A percentile compares a stretch with the other conserved stretches of the same genome.
Evolutionary conservation across 2,797 vertebrate genomes (phyloP).

Genomic region (Cichlasoma orientale): DNA sequence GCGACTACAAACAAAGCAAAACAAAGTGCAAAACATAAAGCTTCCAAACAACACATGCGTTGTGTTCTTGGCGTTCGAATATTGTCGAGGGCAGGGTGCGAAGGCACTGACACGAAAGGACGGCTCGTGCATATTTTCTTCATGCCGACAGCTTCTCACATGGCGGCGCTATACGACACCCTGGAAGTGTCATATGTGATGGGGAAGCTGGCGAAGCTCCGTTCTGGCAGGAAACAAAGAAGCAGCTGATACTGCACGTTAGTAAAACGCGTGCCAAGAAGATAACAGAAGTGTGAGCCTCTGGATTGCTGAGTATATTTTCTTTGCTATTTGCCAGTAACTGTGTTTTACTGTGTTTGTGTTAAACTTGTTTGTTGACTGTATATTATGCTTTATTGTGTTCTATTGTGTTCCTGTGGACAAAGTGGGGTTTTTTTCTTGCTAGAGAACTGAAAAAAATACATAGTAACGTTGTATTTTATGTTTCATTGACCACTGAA

Average conservation of each 20-base stretch:
- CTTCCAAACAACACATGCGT: background rate
- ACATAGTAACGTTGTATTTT: no score
- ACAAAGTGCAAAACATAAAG: background rate
- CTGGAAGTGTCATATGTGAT: background rate
- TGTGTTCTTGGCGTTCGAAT: background rate
- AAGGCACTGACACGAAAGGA: background rate
- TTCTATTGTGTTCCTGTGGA: background rate
- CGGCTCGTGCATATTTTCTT: background rate
- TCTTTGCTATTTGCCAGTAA: background rate
- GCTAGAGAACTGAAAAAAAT: background rate
- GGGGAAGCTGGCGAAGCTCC: background rate
- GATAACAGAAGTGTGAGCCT: background rate
- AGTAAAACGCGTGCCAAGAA: background rate
- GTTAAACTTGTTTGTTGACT: no score
- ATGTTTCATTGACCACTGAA: no score
- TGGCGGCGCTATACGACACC: background rate
- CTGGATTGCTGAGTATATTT: background rate
- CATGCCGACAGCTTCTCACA: background rate
- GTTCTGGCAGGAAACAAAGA: background rate
- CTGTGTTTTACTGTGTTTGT: background rate
- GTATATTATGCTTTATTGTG: background rate
- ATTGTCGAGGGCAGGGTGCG: background rate
- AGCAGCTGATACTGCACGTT: background rate
- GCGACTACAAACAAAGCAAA: background rate
- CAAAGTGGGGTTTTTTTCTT: background rate